These are phyloP conservation scores for Drosophila melanica DNA, from an alignment of 1,140 invertebrate species.

Conservation along the genomic window DNA sequence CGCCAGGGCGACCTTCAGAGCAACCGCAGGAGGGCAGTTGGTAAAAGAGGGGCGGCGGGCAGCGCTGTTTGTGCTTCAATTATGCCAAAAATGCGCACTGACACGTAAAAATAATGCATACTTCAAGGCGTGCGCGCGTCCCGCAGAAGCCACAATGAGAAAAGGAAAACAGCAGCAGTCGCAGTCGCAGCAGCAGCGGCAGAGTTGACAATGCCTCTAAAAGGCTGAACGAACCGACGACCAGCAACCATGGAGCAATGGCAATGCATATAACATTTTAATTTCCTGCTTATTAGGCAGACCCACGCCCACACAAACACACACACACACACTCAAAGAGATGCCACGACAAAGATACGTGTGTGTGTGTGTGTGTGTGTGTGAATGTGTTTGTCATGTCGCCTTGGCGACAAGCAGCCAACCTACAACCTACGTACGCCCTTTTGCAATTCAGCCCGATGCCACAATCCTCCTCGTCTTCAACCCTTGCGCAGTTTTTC, in stretches of 20 bases:
- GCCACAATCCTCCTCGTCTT: constrained; percentile 7
- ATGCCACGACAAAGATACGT: constrained; percentile 62
- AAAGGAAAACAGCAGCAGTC: constrained; percentile 15
- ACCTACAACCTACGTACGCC: background rate
- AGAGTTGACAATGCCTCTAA: constrained; percentile 65
- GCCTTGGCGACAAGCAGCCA: constrained; percentile 30
- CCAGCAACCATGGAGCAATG: constrained; percentile 47
- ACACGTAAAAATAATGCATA: constrained; percentile 82
- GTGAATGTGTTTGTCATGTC: constrained; percentile 19
- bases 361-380: constrained; percentile 15
- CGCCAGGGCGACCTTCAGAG: constrained; percentile 35
- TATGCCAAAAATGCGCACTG: constrained; percentile 82
- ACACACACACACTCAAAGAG: constrained; percentile 35
- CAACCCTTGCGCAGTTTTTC: constrained; percentile 42
- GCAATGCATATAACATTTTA: constrained; percentile 82
- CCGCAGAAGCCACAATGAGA: constrained; percentile 44
- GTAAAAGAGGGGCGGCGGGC: background rate
- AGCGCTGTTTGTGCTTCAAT: constrained; percentile 78
- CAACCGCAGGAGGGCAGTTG: constrained; percentile 6
- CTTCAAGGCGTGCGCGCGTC: constrained; percentile 70
- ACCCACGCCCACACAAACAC: constrained; percentile 18
- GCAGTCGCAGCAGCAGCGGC: constrained; percentile 14
- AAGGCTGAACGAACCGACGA: constrained; percentile 29
- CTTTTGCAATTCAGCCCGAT: background rate
- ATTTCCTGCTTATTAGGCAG: constrained; percentile 79